Evolutionary conservation across 2,888 invertebrate genomes (phyloP), one percentile per base, ranked within the genome.

Genomic region (Seira ritae): DNA sequence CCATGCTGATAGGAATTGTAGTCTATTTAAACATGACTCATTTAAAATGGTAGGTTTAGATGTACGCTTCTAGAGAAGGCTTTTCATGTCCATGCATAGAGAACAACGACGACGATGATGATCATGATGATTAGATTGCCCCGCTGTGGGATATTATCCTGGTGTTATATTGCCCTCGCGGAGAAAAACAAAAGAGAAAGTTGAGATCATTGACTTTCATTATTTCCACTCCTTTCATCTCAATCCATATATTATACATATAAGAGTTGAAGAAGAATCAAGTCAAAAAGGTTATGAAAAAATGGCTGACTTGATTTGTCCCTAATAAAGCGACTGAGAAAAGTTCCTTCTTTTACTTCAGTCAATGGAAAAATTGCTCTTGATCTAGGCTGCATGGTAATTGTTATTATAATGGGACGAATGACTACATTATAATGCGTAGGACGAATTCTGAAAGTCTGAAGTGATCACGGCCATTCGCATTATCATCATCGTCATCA

Each of bases 131-230:
- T 68, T 68, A 31, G 24, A 68, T 68, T 68, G 68, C 68, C 68
- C 68, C 68, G 31, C 68, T 68, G 68, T 68, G 68, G 68, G 68
- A 68, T 68, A 68, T 68, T 68, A 68, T 68, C 17, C 68, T 68
- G 15, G 31, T 68, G 31, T 68, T 68, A 68, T 68, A 55, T 55
- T 55, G 55, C 55, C 55, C 55, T 55, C 55, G 12, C 55, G 55
- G 55, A n/a, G 55, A 55, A 55, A 55, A 55, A 55, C 55, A 55
- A 55, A 55, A 55, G 55, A 55, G 55, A 55, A 55, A 55, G 15
- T 55, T 55, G 55, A 55, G 55, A 55, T 55, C 55, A 55, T 55
- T 55, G 55, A 55, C 55, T 55, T 55, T 55, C 55, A 55, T 55
- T 55, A 55, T 55, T 55, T 55, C 55, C 55, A 55, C 55, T 55